Percentiles rank a stretch among this genome's conserved stretches.
phyloP scores from a whole-genome alignment of 2,113 vertebrate species.

The Calyptommatus sinebrachiatus region DNA sequence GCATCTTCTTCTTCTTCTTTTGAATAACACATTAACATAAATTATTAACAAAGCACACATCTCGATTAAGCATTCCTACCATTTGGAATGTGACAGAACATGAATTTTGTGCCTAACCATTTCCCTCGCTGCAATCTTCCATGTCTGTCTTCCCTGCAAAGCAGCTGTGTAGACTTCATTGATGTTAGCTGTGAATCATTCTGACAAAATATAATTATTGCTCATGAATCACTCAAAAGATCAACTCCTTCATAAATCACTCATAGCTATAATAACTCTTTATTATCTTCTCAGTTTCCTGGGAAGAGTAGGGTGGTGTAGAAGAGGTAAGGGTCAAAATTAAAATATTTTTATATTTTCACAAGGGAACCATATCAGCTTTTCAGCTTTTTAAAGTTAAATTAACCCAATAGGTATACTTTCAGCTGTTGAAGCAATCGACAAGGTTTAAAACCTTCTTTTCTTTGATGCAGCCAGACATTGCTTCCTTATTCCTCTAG shows the following conservation, averaged over 20 bases:
- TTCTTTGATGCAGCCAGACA: background rate
- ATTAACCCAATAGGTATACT: background rate
- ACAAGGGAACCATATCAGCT: background rate
- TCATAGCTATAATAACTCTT: conserved; percentile 40
- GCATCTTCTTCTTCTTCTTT: background rate
- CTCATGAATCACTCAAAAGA: conserved; percentile 27
- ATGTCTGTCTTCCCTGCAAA: rapidly evolving
- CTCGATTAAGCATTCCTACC: conserved; percentile 14
- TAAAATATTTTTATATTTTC: conserved; percentile 21
- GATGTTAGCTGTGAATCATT: background rate
- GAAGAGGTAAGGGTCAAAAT: background rate
- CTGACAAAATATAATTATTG: conserved; percentile 26
- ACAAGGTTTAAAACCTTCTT: background rate
- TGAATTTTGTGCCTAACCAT: background rate
- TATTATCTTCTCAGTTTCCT: conserved; percentile 39
- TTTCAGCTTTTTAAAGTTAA: background rate
- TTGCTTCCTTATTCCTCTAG: no score
- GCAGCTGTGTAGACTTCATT: conserved; percentile 25
- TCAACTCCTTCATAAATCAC: conserved; percentile 33
- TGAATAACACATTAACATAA: background rate
- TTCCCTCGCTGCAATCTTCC: background rate
- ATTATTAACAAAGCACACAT: background rate
- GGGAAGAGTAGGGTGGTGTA: background rate
- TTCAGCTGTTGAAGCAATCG: background rate
- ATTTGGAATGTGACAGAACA: background rate